A percentile compares a stretch with the other conserved stretches of the same genome.
Conservation (phyloP, 2,113 vertebrate species). For the Tauraco erythrolophus region DNA sequence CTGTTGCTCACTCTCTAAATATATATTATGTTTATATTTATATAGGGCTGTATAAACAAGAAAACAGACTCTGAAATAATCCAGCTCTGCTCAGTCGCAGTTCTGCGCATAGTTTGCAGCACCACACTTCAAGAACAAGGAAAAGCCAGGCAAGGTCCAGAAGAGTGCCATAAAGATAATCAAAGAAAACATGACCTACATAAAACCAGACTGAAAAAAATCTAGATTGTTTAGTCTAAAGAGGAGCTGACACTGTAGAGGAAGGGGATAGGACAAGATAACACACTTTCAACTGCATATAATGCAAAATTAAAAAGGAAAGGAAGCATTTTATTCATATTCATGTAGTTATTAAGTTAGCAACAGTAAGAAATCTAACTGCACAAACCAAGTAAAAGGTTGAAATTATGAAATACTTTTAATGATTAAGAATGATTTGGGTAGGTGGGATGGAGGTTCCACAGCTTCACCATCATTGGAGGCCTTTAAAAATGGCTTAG, state of each 20-base stretch:
- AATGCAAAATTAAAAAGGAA: background rate
- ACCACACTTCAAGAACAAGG: background rate
- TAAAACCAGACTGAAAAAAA: background rate
- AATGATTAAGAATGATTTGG: background rate
- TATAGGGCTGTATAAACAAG: conserved; percentile 24
- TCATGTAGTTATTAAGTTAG: background rate
- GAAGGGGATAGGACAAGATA: background rate
- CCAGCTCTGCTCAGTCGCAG: background rate
- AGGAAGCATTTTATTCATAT: background rate
- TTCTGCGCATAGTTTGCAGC: background rate
- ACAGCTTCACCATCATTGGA: background rate
- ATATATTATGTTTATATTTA: conserved; percentile 35
- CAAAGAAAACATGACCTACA: conserved; percentile 8
- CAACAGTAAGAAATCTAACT: background rate
- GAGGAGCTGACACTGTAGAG: background rate
- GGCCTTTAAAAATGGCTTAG: background rate
- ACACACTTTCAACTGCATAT: background rate
- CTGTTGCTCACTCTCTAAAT: conserved; percentile 29
- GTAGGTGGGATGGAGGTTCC: background rate
- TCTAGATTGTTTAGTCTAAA: background rate
- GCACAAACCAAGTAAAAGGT: background rate
- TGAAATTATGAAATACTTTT: background rate
- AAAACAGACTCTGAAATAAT: conserved; percentile 6
- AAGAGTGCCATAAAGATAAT: background rate
- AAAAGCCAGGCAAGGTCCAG: background rate